These are phyloP conservation scores for Regulus satrapa DNA, from an alignment of 2,113 vertebrate genomes.

Conservation along the genomic window DNA sequence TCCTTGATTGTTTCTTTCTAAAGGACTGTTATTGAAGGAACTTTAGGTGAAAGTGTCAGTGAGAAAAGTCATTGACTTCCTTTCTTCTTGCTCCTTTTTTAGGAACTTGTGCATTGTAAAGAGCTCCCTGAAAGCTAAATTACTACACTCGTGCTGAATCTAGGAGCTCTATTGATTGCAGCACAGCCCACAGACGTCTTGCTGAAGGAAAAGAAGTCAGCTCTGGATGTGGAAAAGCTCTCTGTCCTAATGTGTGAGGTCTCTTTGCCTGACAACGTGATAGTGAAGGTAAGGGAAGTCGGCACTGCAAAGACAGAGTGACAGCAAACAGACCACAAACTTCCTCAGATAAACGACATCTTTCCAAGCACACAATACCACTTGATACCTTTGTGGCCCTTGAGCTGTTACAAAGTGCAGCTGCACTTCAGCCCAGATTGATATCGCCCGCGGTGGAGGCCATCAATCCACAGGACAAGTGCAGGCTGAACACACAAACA, in stretches of 20 bases:
- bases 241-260: conserved; percentile 19
- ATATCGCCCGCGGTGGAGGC: not conserved
- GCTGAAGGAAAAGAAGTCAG: not conserved
- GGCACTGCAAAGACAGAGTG: conserved; percentile 24
- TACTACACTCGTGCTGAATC: not conserved
- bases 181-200: not conserved
- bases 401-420: conserved; percentile 57
- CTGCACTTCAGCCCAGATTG: conserved; percentile 52
- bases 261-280: not conserved
- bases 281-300: not conserved
- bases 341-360: conserved; percentile 55
- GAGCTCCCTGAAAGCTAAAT: not conserved
- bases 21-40: not conserved
- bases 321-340: conserved; percentile 59
- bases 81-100: not conserved
- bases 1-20: not conserved
- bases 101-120: not conserved
- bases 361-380: conserved; percentile 27
- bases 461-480: conserved; percentile 48
- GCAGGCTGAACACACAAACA: conserved; percentile 10
- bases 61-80: not conserved
- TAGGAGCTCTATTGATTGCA: not conserved
- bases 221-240: not conserved
- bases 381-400: conserved; percentile 50
- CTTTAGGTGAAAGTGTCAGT: not conserved